Percentiles rank a stretch among this genome's conserved stretches.
phyloP scores from a whole-genome alignment of 2,888 invertebrate species.

The Tridacna gigas region DNA sequence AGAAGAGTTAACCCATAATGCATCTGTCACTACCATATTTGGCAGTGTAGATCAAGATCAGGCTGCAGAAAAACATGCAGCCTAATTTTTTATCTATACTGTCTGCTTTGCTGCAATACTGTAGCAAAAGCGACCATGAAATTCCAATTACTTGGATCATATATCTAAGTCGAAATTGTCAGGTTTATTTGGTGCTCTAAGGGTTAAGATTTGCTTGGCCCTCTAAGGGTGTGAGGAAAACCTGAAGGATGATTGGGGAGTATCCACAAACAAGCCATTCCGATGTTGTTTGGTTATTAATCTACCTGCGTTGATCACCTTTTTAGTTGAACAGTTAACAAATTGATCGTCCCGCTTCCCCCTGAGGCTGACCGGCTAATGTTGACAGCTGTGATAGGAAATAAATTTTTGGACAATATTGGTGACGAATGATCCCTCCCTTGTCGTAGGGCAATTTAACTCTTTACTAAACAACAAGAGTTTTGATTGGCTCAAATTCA shows the following conservation, averaged over 20 bases:
- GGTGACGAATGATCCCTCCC: background rate
- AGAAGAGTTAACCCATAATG: no score
- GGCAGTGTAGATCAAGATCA: no score
- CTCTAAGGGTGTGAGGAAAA: background rate
- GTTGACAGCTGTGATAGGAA: slow-evolving; percentile 19
- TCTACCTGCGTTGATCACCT: slow-evolving; percentile 46
- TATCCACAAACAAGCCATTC: slow-evolving; percentile 25
- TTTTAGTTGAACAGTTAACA: slow-evolving; percentile 17
- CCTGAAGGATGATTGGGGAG: slow-evolving; percentile 26
- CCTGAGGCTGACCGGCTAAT: background rate
- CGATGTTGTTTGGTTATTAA: slow-evolving; percentile 48
- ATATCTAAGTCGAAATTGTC: no score
- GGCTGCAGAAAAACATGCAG: no score
- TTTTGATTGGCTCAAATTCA: background rate
- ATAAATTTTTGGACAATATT: slow-evolving; percentile 6
- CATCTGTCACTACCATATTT: no score
- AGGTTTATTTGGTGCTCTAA: no score
- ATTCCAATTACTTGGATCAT: no score
- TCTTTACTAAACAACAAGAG: background rate
- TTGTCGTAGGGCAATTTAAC: slow-evolving; percentile 1
- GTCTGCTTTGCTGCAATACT: no score
- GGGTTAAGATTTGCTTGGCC: no score
- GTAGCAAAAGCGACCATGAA: no score
- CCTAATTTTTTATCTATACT: no score
- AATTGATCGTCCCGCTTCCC: slow-evolving; percentile 11